These are phyloP conservation scores for Doris montereyensis DNA, from an alignment of 2,888 invertebrate species.

Conservation along the genomic window DNA sequence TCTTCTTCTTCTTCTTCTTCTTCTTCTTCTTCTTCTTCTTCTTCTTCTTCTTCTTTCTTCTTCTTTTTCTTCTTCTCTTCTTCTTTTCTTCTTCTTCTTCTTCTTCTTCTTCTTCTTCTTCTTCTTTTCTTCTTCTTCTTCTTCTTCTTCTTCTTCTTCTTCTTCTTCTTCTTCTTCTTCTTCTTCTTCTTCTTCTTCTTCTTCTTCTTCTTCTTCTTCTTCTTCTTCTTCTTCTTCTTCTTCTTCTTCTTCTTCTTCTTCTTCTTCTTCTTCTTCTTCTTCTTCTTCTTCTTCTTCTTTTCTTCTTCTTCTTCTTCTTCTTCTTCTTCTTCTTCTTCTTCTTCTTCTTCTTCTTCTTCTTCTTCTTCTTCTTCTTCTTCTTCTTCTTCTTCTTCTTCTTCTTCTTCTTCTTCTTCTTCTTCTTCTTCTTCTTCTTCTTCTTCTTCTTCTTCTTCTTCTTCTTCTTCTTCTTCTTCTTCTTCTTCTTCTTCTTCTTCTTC, in stretches of 20 bases:
- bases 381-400: no score
- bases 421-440: no score
- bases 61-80: background rate
- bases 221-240: no score
- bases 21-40: constrained; percentile 14
- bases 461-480: no score
- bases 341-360: background rate
- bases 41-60: background rate
- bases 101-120: background rate
- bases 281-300: constrained; percentile 2
- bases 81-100: background rate
- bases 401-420: no score
- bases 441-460: no score
- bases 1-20: constrained; percentile 7
- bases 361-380: no score
- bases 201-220: no score
- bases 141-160: background rate
- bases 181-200: background rate
- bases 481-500: no score
- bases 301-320: background rate
- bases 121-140: background rate
- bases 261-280: background rate
- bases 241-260: no score
- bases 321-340: constrained; percentile 1
- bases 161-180: background rate